Evolutionary conservation across 2,888 invertebrate genomes (phyloP), one percentile per base, ranked within the genome.

Genomic region (Mythimna vitellina): DNA sequence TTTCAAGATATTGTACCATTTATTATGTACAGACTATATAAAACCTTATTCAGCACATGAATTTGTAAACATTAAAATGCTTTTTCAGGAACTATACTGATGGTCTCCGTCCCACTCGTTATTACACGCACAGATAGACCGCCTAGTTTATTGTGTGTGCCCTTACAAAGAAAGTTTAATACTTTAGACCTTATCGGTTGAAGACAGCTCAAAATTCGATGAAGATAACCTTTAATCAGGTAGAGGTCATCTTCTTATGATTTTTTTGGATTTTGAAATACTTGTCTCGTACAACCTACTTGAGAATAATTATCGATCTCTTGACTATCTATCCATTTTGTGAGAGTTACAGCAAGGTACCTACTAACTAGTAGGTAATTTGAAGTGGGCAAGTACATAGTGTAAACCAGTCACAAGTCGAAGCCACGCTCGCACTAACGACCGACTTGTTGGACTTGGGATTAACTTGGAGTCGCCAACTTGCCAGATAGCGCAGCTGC

Each of bases 381-480:
- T 46, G 53, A 35, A 65, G 65, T 8, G 22, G 42, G 51, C 56
- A 29, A 35, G 25, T 22, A 25, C 17, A 17, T 17, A 14, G n/a
- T 6, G 54, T 49, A 35, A 22, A 75, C 25, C 46, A 35, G n/a
- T 54, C 54, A 49, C 73, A 29, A 79, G 56, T 65, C 38, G 62
- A 35, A 49, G 58, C 53, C 25, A 17, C 42, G 46, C 46, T 17
- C 17, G 46, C 46, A 49, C 80, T 77, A 77, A 80, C 65, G 76
- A 77, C 63, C 65, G 63, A 63, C 76, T 77, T 66, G 74, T 80
- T 66, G 80, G 38, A 63, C 56, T 76, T 76, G 53, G n/a, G 80
- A 73, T 65, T 38, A 57, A 57, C 54, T 25, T n/a, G 35, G 12
- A 17, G 12, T 22, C 35, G 25, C 17, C 17, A 54, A 60, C 57